phyloP scores from a whole-genome alignment of 2,113 vertebrate genomes.

The Dicrurus megarhynchus region DNA sequence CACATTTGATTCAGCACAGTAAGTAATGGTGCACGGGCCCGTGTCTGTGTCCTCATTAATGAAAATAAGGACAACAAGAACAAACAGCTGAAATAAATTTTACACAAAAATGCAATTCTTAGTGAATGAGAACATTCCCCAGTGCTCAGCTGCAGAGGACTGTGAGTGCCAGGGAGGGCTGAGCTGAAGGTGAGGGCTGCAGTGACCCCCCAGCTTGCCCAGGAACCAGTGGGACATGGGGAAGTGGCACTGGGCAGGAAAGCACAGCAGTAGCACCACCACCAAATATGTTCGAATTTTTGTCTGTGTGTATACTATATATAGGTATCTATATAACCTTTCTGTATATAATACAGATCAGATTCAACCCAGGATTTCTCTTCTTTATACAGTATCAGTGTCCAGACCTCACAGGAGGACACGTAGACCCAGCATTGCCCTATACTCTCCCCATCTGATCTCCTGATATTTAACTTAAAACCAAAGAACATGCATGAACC shows the following conservation, averaged over 20 bases:
- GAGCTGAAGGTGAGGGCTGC: not conserved
- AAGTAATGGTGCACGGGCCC: not conserved
- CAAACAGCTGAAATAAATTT: not conserved
- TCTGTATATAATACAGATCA: not conserved
- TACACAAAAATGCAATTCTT: not conserved
- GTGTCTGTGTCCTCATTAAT: not conserved
- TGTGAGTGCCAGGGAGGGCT: not conserved
- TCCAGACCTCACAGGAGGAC: rapidly evolving
- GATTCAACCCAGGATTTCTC: not conserved
- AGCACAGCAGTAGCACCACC: not conserved
- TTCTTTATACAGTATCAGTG: not conserved
- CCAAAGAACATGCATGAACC: rapidly evolving
- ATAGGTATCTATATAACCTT: not conserved
- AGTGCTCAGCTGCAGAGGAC: not conserved
- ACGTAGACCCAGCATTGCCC: not conserved
- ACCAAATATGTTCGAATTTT: rapidly evolving
- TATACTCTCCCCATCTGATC: not conserved
- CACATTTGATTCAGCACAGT: not conserved
- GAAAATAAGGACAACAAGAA: not conserved
- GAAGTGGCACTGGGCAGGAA: not conserved
- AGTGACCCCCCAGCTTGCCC: not conserved
- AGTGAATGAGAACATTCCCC: not conserved
- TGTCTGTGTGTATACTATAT: not conserved
- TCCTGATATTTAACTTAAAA: not conserved
- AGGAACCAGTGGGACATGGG: not conserved